A percentile compares a stretch with the other conserved stretches of the same genome.
Conservation (phyloP, 2,797 vertebrate genomes). For the Gymnoscopelus microlampas region DNA sequence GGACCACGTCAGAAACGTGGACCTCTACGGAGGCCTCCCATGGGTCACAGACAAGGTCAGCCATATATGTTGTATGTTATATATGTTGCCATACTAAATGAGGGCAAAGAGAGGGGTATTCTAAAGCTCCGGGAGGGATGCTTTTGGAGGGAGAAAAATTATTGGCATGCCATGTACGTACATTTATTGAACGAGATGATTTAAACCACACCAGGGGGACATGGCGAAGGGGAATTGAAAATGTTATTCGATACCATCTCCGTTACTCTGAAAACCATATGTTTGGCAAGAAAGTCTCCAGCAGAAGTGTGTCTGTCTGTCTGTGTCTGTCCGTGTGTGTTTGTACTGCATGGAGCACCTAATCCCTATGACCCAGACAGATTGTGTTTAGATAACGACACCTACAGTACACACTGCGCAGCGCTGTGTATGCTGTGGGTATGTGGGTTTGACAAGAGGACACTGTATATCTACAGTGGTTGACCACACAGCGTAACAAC, state of each 20-base stretch:
- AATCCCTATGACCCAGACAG: slow-evolving; percentile 43
- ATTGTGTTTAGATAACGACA: slow-evolving; percentile 52
- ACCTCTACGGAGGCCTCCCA: too few species aligned
- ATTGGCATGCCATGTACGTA: neutral
- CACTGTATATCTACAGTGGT: slow-evolving; percentile 10
- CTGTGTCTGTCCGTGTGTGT: slow-evolving; percentile 21
- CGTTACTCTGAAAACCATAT: too few species aligned
- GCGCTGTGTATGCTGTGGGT: slow-evolving; percentile 18
- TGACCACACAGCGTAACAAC: slow-evolving; percentile 35
- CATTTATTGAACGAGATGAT: too few species aligned
- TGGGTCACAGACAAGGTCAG: too few species aligned
- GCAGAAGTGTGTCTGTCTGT: neutral
- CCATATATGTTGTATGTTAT: neutral
- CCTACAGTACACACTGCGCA: slow-evolving; percentile 16
- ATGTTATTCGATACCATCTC: too few species aligned
- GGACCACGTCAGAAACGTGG: too few species aligned
- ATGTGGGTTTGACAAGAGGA: slow-evolving; percentile 30
- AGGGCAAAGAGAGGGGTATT: neutral
- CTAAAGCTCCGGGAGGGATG: neutral
- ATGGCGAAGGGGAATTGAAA: too few species aligned
- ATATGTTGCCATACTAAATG: neutral
- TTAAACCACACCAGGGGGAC: too few species aligned
- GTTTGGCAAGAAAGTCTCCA: too few species aligned
- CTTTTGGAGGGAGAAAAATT: neutral
- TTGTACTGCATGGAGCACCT: slow-evolving; percentile 15